Evolutionary conservation across 2,113 vertebrate genomes (phyloP).

Genomic region (Gnathonemus longibarbis): DNA sequence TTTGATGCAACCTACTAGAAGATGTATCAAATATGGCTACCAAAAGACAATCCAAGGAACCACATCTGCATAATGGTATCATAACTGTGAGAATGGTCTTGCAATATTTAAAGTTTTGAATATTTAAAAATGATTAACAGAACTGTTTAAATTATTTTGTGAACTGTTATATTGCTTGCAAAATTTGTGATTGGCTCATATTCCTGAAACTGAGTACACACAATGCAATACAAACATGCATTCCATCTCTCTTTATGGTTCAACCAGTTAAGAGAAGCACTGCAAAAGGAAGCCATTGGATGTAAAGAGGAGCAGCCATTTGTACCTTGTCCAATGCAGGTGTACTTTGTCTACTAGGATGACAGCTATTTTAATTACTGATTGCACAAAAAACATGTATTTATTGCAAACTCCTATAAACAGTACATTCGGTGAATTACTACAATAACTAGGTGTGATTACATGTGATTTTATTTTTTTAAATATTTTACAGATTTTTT

Average conservation of each 20-base stretch:
- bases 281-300: slow-evolving; percentile 50
- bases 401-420: not conserved
- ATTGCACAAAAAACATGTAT: slow-evolving; percentile 1
- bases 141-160: not conserved
- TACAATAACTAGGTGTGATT: not conserved
- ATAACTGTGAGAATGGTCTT: not conserved
- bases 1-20: not conserved
- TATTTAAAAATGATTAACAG: not conserved
- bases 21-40: not conserved
- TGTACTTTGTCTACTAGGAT: not conserved
- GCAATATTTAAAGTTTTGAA: not conserved
- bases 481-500: not conserved
- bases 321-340: slow-evolving; percentile 34
- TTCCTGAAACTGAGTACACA: not conserved
- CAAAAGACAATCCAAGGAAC: not conserved
- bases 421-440: not conserved
- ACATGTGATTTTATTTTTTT: not conserved
- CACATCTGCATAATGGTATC: not conserved
- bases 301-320: slow-evolving; percentile 49
- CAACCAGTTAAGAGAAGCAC: not conserved
- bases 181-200: not conserved
- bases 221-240: not conserved
- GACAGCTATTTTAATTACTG: not conserved
- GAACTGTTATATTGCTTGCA: not conserved
- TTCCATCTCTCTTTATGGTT: not conserved